Evolutionary conservation across 2,888 invertebrate species (phyloP).

Genomic region (Leucophenga maculata): DNA sequence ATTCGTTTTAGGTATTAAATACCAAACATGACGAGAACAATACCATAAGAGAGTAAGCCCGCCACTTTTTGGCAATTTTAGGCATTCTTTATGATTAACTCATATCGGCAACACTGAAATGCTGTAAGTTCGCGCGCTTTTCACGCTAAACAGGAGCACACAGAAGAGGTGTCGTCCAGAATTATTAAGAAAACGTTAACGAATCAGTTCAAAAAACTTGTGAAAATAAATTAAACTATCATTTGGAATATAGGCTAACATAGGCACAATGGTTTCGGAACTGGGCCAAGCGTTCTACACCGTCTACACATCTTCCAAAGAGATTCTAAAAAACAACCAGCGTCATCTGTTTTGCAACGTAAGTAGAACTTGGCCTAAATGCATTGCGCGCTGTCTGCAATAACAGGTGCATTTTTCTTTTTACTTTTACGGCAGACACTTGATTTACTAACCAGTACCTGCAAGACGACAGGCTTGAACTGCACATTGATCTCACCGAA

Average conservation of each 20-base stretch:
- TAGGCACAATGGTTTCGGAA: slow-evolving; percentile 59
- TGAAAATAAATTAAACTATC: neutral
- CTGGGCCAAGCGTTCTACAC: slow-evolving; percentile 65
- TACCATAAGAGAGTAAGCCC: no score
- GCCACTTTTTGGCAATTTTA: no score
- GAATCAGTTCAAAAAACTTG: neutral
- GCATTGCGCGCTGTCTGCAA: neutral
- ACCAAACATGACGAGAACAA: no score
- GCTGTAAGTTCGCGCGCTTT: slow-evolving; percentile 18
- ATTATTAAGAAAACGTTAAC: neutral
- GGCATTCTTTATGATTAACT: neutral
- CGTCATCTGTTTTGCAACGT: slow-evolving; percentile 70
- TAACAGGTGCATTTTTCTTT: slow-evolving; percentile 18
- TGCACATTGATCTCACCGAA: slow-evolving; percentile 64
- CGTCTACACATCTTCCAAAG: slow-evolving; percentile 69
- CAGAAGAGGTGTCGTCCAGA: no score
- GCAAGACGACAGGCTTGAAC: slow-evolving; percentile 65
- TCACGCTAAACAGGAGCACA: neutral
- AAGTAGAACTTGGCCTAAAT: slow-evolving; percentile 47
- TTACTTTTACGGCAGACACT: slow-evolving; percentile 65
- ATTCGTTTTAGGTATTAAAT: neutral
- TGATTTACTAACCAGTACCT: slow-evolving; percentile 70
- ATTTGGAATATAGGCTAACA: neutral
- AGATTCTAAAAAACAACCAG: slow-evolving; percentile 67
- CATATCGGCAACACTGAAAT: neutral